Percentiles rank a stretch among this genome's conserved stretches.
phyloP scores from a whole-genome alignment of 2,888 invertebrate genomes.

The Mechanitis messenoides region DNA sequence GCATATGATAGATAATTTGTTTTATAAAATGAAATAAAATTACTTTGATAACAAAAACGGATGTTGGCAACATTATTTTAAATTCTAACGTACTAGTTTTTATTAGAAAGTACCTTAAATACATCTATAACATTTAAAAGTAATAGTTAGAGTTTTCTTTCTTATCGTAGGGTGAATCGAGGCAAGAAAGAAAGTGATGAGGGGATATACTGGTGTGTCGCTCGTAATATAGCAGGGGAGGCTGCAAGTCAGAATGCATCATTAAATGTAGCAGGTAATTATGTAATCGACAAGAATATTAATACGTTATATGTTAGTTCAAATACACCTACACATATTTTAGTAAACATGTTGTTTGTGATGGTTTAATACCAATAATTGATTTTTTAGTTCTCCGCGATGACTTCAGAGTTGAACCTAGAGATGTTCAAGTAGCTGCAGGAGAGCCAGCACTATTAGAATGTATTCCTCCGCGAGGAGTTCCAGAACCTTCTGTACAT shows the following conservation, averaged over 20 bases:
- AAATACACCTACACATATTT: background rate
- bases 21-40: no score
- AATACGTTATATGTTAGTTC: no score
- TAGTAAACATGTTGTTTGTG: background rate
- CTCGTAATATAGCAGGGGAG: conserved; percentile 91
- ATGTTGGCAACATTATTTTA: no score
- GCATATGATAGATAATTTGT: no score
- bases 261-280: conserved; percentile 93
- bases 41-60: no score
- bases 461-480: conserved; percentile 95
- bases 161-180: conserved; percentile 84
- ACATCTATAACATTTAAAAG: background rate
- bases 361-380: background rate
- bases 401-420: conserved; percentile 94
- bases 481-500: conserved; percentile 93
- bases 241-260: conserved; percentile 95
- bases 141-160: conserved; percentile 19
- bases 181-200: conserved; percentile 96
- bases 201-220: conserved; percentile 98
- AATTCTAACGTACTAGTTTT: no score
- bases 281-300: background rate
- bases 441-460: conserved; percentile 94
- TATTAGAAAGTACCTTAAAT: no score
- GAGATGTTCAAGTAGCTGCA: conserved; percentile 93
- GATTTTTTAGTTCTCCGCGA: conserved; percentile 89